Evolutionary conservation across 2,888 invertebrate genomes (phyloP).

Genomic region (Chrysodeixis includens): DNA sequence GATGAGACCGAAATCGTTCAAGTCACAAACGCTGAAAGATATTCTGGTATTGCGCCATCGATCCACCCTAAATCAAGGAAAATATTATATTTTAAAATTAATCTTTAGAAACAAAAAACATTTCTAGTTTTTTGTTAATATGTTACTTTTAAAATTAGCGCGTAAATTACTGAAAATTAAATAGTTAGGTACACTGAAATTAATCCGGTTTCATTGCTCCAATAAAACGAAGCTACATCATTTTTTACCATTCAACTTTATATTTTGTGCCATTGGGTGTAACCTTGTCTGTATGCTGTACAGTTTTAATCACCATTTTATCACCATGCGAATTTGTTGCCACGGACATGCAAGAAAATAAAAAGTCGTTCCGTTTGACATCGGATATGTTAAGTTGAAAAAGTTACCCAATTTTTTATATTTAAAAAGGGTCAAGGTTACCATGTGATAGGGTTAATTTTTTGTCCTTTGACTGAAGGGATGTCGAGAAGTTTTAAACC

Average conservation of each 20-base stretch:
- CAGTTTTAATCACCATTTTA: not conserved
- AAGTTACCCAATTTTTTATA: constrained; percentile 34
- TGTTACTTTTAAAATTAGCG: no score
- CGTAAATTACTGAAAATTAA: constrained; percentile 2
- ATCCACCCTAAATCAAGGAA: constrained; percentile 81
- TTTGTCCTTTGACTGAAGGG: constrained; percentile 46
- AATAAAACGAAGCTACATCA: constrained; percentile 22
- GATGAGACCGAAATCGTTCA: constrained; percentile 70
- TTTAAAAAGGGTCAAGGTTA: constrained; percentile 63
- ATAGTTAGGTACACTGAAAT: constrained; percentile 18
- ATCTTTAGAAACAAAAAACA: constrained; percentile 2
- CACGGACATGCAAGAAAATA: constrained; percentile 1
- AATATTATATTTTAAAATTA: constrained; percentile 48
- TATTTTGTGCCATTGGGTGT: constrained; percentile 7
- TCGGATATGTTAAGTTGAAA: constrained; percentile 23
- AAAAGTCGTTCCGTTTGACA: constrained; percentile 21
- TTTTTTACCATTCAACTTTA: constrained; percentile 25
- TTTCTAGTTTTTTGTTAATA: not conserved
- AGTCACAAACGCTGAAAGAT: constrained; percentile 69
- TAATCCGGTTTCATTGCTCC: constrained; percentile 34
- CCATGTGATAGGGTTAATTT: constrained; percentile 68
- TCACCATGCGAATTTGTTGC: not conserved
- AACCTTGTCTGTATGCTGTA: not conserved
- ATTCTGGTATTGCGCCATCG: constrained; percentile 85
- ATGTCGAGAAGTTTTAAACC: constrained; percentile 50